These are phyloP conservation scores for Microcebus murinus DNA, from an alignment of 2,113 vertebrate species.

Conservation along the genomic window DNA sequence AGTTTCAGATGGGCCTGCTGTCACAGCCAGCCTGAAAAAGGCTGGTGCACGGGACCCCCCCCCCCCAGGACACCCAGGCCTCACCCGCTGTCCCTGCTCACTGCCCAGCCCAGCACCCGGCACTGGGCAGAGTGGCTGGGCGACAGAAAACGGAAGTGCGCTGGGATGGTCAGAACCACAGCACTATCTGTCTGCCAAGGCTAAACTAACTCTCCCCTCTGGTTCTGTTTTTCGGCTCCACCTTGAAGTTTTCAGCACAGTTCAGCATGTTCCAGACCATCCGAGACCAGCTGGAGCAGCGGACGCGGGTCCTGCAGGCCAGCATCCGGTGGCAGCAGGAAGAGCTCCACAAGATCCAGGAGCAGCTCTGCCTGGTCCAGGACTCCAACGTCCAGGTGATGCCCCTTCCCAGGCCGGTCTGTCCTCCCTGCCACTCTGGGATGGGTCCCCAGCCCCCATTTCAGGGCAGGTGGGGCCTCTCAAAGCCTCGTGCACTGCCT, in stretches of 20 bases:
- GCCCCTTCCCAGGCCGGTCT: fast-evolving
- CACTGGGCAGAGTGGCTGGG: background rate
- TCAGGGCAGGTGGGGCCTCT: background rate
- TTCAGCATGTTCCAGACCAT: slow-evolving; percentile 89
- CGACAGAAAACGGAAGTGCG: background rate
- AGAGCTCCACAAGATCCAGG: slow-evolving; percentile 89
- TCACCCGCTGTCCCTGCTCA: background rate
- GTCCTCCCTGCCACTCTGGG: background rate
- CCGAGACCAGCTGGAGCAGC: slow-evolving; percentile 88
- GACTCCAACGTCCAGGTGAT: slow-evolving; percentile 86
- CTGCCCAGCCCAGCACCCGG: background rate
- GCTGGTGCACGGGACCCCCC: fast-evolving
- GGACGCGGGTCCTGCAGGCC: slow-evolving; percentile 87
- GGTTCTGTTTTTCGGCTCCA: background rate
- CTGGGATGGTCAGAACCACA: background rate
- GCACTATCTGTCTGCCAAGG: background rate
- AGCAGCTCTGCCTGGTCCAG: slow-evolving; percentile 89
- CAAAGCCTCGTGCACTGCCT: background rate
- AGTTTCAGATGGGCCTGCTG: background rate
- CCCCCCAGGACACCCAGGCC: fast-evolving
- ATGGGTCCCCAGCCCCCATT: background rate
- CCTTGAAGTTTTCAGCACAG: slow-evolving; percentile 83
- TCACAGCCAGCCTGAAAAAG: background rate
- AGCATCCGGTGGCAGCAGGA: slow-evolving; percentile 91
- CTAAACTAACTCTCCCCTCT: background rate